Evolutionary conservation across 2,797 vertebrate genomes (phyloP).

Genomic region (Cynodonichthys magdalenae): DNA sequence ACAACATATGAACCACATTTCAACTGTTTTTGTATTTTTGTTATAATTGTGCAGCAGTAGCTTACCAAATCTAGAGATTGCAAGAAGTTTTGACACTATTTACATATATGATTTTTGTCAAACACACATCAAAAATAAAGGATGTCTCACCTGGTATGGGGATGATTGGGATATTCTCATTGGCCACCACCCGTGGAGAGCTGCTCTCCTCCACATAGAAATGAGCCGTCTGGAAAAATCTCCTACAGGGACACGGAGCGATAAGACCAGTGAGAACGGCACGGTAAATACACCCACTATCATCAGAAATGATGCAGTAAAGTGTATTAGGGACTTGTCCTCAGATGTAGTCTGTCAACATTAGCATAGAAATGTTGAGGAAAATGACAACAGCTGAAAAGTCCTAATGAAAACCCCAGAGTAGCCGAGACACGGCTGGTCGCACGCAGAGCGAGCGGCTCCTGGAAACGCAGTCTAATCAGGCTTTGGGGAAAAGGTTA

Average conservation of each 20-base stretch:
- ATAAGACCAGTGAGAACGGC: constrained; percentile 35
- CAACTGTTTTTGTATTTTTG: neutral
- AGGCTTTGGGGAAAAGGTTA: constrained; percentile 59
- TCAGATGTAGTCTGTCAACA: constrained; percentile 63
- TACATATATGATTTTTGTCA: neutral
- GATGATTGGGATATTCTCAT: constrained; percentile 95
- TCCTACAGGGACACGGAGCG: constrained; percentile 83
- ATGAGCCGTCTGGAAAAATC: constrained; percentile 98
- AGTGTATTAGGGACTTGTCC: constrained; percentile 57
- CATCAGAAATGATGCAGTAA: constrained; percentile 42
- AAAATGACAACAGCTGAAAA: constrained; percentile 51
- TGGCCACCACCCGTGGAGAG: constrained; percentile 95
- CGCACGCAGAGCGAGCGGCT: constrained; percentile 45
- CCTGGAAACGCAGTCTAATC: constrained; percentile 48
- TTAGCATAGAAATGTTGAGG: constrained; percentile 50
- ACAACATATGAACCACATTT: neutral
- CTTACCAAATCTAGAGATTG: neutral
- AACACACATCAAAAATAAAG: neutral
- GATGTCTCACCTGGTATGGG: constrained; percentile 92
- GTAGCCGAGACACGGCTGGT: constrained; percentile 57
- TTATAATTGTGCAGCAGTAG: too few relatives aligned
- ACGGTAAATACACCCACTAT: constrained; percentile 32
- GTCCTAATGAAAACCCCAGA: constrained; percentile 68
- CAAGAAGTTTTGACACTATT: neutral
- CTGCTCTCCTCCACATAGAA: constrained; percentile 98